phyloP scores from a whole-genome alignment of 2,113 vertebrate genomes.

The Callorhinus ursinus region DNA sequence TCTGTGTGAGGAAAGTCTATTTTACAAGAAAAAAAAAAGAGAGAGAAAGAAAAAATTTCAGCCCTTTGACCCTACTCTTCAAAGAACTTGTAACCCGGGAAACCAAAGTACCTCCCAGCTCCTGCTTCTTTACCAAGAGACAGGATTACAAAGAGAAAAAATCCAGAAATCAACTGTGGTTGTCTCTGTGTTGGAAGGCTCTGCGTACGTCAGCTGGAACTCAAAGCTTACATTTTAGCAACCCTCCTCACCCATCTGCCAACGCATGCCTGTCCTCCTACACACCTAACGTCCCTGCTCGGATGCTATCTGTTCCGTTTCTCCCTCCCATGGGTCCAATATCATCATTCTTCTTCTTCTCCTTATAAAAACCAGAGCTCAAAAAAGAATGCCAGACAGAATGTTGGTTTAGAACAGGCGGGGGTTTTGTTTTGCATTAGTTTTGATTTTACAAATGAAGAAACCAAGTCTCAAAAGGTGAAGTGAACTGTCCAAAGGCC shows the following conservation, averaged over 20 bases:
- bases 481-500: neutral
- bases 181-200: neutral
- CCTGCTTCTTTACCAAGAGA: neutral
- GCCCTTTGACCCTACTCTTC: neutral
- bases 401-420: neutral
- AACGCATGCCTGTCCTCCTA: neutral
- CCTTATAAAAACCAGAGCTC: neutral
- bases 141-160: neutral
- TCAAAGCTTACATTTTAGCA: neutral
- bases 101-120: neutral
- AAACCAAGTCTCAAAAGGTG: neutral
- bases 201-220: neutral
- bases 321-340: neutral
- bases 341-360: neutral
- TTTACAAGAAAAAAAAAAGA: neutral
- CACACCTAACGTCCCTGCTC: neutral
- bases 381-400: neutral
- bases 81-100: neutral
- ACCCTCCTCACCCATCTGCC: too few species aligned
- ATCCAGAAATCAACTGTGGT: neutral
- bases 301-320: neutral
- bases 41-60: neutral
- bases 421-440: conserved; percentile 38
- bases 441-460: neutral
- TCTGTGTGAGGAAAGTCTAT: neutral